Evolutionary conservation across 2,797 vertebrate species (phyloP).

Genomic region (Threskiornis aethiopicus): DNA sequence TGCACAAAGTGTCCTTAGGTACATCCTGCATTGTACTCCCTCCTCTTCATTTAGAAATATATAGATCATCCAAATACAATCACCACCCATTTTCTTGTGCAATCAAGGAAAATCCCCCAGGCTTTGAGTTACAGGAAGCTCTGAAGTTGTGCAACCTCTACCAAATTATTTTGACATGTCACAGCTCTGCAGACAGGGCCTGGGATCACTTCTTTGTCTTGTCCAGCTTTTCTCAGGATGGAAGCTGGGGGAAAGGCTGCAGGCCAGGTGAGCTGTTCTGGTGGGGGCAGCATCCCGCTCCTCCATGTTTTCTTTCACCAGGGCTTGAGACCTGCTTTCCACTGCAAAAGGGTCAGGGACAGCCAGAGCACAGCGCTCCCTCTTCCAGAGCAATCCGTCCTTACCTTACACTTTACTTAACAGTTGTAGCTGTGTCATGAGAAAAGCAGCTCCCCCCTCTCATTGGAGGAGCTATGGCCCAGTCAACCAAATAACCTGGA

Average conservation of each 20-base stretch:
- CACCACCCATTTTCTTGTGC: conserved; percentile 21
- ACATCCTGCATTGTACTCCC: neutral
- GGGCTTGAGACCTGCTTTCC: neutral
- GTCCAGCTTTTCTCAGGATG: neutral
- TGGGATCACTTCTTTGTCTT: neutral
- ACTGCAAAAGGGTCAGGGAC: neutral
- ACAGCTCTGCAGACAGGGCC: neutral
- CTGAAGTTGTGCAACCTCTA: neutral
- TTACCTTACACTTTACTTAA: neutral
- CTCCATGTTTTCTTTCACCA: neutral
- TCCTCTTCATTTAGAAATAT: neutral
- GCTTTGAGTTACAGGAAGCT: conserved; percentile 35
- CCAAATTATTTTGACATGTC: neutral
- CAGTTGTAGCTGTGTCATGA: neutral
- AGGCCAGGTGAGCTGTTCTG: neutral
- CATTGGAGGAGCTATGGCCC: neutral
- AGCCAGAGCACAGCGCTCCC: neutral
- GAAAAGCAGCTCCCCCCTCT: neutral
- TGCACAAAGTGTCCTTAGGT: neutral
- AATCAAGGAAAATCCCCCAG: neutral
- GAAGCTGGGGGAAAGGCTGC: neutral
- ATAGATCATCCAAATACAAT: neutral
- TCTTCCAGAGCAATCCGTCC: neutral
- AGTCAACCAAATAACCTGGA: neutral
- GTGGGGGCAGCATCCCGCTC: neutral